Conservation (phyloP, 2,888 invertebrate species). For the Cheiracanthium punctorium region DNA sequence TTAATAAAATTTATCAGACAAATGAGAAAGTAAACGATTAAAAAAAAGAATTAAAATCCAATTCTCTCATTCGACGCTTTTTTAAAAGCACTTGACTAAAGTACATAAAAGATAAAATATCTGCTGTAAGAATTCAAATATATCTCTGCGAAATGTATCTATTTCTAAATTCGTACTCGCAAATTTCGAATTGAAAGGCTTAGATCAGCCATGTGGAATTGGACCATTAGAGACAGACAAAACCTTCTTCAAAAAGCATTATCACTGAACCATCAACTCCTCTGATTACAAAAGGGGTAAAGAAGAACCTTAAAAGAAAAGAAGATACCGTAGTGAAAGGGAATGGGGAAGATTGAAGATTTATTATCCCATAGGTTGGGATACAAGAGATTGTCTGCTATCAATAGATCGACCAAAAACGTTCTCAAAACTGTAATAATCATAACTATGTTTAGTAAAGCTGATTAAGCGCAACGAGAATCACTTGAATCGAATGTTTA, state of each 20-base stretch:
- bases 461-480: too few relatives aligned
- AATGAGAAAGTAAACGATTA: too few relatives aligned
- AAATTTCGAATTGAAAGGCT: not conserved
- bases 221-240: slow-evolving; percentile 40
- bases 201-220: slow-evolving; percentile 16
- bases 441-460: too few relatives aligned
- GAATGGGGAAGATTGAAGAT: not conserved
- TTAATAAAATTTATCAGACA: too few relatives aligned
- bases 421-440: too few relatives aligned
- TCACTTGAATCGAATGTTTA: too few relatives aligned
- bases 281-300: slow-evolving; percentile 43
- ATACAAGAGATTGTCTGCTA: slow-evolving; percentile 26
- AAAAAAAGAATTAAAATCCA: too few relatives aligned
- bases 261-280: slow-evolving; percentile 27
- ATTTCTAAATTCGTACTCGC: not conserved
- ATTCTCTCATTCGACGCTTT: too few relatives aligned
- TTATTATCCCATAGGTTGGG: slow-evolving; percentile 9
- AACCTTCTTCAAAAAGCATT: slow-evolving; percentile 44
- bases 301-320: slow-evolving; percentile 21
- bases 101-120: not conserved
- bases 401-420: too few relatives aligned
- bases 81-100: not conserved
- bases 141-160: not conserved
- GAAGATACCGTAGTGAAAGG: slow-evolving; percentile 17
- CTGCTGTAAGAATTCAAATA: not conserved